Base-by-base conservation (phyloP, 2,797 vertebrate species). In the Enteromius fasciolatus region DNA sequence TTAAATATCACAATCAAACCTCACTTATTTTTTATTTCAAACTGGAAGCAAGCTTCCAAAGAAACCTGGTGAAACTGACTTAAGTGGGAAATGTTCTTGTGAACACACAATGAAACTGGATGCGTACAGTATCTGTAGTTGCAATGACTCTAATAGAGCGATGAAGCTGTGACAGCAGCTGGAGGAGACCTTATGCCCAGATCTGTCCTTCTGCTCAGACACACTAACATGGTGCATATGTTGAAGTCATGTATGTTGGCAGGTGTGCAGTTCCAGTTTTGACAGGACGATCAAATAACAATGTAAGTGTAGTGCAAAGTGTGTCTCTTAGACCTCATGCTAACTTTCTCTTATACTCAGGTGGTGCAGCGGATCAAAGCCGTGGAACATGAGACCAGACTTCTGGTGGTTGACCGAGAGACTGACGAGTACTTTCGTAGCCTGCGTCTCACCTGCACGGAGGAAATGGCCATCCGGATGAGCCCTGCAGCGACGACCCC, bases 351-450 rank as follows among this genome's bases (percentile, higher is more conserved):
- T 63, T 17, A 36, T 23, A 12, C 63, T 81, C 93, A 99, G 98
- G 98, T 99, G 1, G 98, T 99, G 0, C 97, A 98, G 91, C 92
- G 97, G 75, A 99, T 99, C 93, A 99, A 98, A 86, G 95, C 95
- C 0, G 64, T 98, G 86, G 96, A 97, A 83, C 84, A 94, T 0
- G 96, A 97, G 93, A 99, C 98, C 0, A 90, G 92, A 68, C 75
- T 99, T 89, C 94, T 99, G 48, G 98, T 99, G 88, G 96, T 98
- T 82, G 97, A 99, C 90, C 94, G 94, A 18, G 96, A 98, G 87
- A 96, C 97, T 0, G 94, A 98, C 0, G 97, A 98, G 84, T 94
- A 94, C 81, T 94, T 99, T 70, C 94, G 92, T 75, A 95, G 95
- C 88, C 92, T 96, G 52, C 93, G 94, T 25, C 96, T 98, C 87